Evolutionary conservation across 2,888 invertebrate genomes (phyloP).

Genomic region (Drosophila vallismaia): DNA sequence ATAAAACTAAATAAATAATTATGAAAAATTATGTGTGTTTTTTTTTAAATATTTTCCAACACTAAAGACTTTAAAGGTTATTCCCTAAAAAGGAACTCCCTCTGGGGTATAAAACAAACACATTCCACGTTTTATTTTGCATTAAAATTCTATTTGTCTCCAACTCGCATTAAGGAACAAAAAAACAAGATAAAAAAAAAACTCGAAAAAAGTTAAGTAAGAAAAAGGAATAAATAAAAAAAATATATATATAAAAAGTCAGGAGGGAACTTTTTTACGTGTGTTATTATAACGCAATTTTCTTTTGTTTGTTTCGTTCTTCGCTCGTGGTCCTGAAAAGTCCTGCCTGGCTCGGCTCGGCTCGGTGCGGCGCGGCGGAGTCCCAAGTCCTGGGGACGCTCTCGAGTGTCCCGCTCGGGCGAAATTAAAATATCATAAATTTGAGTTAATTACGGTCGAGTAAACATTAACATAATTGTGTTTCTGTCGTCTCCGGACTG

Average conservation of each 20-base stretch:
- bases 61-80: background rate
- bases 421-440: slow-evolving; percentile 80
- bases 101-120: slow-evolving; percentile 16
- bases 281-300: slow-evolving; percentile 77
- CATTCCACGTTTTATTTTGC: slow-evolving; percentile 42
- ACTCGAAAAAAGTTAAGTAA: background rate
- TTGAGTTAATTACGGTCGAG: slow-evolving; percentile 79
- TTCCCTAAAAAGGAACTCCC: background rate
- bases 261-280: slow-evolving; percentile 53
- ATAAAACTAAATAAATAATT: background rate
- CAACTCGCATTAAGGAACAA: slow-evolving; percentile 36
- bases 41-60: background rate
- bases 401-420: slow-evolving; percentile 58
- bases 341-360: too few species aligned
- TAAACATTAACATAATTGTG: slow-evolving; percentile 78
- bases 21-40: background rate
- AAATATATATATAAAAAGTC: background rate
- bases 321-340: too few species aligned
- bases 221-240: background rate
- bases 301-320: slow-evolving; percentile 36
- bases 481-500: slow-evolving; percentile 38
- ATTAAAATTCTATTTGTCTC: slow-evolving; percentile 75
- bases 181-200: slow-evolving; percentile 1
- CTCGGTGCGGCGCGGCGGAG: too few species aligned
- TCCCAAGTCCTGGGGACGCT: slow-evolving; percentile 17